Evolutionary conservation across 2,888 invertebrate genomes (phyloP), one percentile per base, ranked within the genome.

Genomic region (Elaeidobius kamerunicus): DNA sequence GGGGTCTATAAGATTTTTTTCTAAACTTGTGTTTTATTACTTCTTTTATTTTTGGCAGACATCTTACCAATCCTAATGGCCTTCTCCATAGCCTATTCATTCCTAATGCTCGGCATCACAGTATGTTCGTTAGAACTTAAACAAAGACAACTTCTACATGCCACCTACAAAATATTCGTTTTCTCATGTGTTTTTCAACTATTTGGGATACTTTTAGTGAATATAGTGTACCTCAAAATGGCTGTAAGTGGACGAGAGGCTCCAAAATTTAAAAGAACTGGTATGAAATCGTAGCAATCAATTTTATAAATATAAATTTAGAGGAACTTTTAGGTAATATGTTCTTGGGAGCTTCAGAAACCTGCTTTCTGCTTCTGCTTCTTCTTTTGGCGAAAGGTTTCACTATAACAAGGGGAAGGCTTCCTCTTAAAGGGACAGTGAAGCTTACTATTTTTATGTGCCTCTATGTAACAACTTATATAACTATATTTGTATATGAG

Each of bases 361-460:
- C 85, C 45, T 74, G 83, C 0, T 93, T 88, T 66, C 76, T 94
- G 0, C 73, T 92, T 0, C 75, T 94, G 11, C 75, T 95, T 44
- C 76, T 95, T 1, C 74, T 95, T 3, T 75, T 95, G 72, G 92
- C 87, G 0, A 92, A 94, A 68, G 95, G 95, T 0, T 95, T 86
- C 70, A 94, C 93, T 0, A 86, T 95, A 19, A 95, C 94, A 0
- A 79, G 93, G 42, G 93, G 90, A 0, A 76, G 89, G 0, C 76
- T 95, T 16, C 83, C 88, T 43, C 73, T 83, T 0, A 76, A 78
- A 9, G 86, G 88, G 57, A 83, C 85, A 0, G 80, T 90, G 38
- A 88, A 87, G 70, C 73, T 95, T 41, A 84, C 87, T 0, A 73
- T 87, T 2, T 93, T 94, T 72, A 85, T 91, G 79, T 85, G 86